Evolutionary conservation across 2,797 vertebrate species (phyloP).

Genomic region (Oreochromis grahami): DNA sequence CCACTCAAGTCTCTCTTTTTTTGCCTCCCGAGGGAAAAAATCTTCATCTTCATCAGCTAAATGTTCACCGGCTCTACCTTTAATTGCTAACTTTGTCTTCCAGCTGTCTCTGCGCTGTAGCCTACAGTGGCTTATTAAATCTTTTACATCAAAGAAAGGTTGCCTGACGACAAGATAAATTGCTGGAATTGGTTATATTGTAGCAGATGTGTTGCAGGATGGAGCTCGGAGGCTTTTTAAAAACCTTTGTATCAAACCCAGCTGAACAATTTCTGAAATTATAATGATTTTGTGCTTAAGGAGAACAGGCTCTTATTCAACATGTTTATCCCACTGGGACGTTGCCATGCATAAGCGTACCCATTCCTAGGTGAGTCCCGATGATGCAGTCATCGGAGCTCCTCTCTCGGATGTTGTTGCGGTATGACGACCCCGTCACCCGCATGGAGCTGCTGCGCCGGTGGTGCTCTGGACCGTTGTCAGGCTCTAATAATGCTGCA

Average conservation of each 20-base stretch:
- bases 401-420: slow-evolving; percentile 74
- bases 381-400: slow-evolving; percentile 81
- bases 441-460: slow-evolving; percentile 85
- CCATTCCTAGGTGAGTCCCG: slow-evolving; percentile 82
- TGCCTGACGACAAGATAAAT: background rate
- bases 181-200: background rate
- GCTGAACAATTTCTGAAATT: background rate
- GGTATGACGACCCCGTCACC: slow-evolving; percentile 77
- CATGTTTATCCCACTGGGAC: no score
- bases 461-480: slow-evolving; percentile 72
- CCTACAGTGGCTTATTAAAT: background rate
- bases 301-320: background rate
- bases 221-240: background rate
- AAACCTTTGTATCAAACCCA: background rate
- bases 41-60: background rate
- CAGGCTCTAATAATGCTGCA: slow-evolving; percentile 46
- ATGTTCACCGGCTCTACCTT: background rate
- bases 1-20: background rate
- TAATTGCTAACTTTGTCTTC: background rate
- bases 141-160: background rate
- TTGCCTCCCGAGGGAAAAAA: background rate
- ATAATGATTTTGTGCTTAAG: background rate
- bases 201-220: background rate
- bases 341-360: slow-evolving; percentile 46
- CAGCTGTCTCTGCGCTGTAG: background rate